Evolutionary conservation across 2,113 vertebrate genomes (phyloP).

Genomic region (Rhizomys pruinosus): DNA sequence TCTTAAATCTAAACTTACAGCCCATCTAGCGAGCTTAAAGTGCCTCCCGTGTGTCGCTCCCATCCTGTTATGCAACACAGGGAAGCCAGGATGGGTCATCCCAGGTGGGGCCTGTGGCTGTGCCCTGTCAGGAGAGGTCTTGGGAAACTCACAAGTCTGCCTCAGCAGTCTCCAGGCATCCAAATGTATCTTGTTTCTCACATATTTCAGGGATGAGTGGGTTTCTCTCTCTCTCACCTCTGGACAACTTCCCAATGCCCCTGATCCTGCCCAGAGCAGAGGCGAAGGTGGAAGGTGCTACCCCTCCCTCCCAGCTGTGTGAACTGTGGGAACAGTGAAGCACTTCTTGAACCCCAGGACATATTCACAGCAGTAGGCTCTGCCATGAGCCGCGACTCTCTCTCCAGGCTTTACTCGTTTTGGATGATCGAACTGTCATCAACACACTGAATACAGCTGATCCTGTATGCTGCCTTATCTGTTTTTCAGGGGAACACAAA

Average conservation of each 20-base stretch:
- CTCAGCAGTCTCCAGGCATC: not conserved
- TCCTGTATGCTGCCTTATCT: not conserved
- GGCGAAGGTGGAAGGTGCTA: accelerated
- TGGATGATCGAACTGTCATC: not conserved
- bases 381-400: accelerated
- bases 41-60: accelerated
- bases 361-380: accelerated
- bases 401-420: not conserved
- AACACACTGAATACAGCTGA: not conserved
- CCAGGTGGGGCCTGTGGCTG: not conserved
- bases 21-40: too few relatives aligned
- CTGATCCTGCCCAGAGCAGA: not conserved
- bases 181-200: accelerated
- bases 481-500: not conserved
- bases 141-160: not conserved
- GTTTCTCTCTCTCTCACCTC: not conserved
- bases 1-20: not conserved
- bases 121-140: accelerated
- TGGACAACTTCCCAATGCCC: not conserved
- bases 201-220: accelerated
- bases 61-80: accelerated
- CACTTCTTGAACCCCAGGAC: accelerated
- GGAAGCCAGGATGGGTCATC: too few relatives aligned
- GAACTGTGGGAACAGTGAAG: not conserved
- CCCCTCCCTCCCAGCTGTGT: too few relatives aligned